phyloP scores from a whole-genome alignment of 2,113 vertebrate genomes.

The Lamprologus speciosus region DNA sequence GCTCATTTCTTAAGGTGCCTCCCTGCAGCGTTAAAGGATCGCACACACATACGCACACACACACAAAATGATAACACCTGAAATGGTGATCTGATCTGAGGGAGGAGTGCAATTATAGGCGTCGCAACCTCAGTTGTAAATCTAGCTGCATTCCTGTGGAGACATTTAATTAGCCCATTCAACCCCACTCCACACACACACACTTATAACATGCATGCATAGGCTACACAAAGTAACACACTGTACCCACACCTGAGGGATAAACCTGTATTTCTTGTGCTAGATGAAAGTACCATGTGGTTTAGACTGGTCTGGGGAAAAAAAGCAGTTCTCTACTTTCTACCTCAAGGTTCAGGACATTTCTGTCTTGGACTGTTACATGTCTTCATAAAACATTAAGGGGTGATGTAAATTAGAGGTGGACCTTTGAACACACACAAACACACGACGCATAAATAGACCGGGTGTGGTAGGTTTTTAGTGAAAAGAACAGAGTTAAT shows the following conservation, averaged over 20 bases:
- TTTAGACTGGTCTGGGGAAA: rapidly evolving
- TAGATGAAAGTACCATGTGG: neutral
- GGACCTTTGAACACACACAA: neutral
- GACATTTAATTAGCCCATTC: neutral
- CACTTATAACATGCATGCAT: neutral
- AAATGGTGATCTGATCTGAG: slow-evolving; percentile 23
- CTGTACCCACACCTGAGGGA: slow-evolving; percentile 1
- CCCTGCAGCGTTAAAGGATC: neutral
- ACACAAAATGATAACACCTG: slow-evolving; percentile 1
- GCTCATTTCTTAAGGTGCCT: neutral
- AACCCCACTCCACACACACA: neutral
- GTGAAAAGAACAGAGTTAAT: neutral
- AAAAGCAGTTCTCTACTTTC: neutral
- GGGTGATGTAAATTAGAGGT: neutral
- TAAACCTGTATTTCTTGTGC: neutral
- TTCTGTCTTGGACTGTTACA: neutral
- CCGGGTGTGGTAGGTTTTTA: slow-evolving; percentile 12
- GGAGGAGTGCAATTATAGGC: slow-evolving; percentile 20
- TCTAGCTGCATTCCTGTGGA: slow-evolving; percentile 19
- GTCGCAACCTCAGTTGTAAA: neutral
- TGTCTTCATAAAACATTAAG: neutral
- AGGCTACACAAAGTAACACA: neutral
- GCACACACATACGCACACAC: neutral
- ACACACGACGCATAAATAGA: neutral
- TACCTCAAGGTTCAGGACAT: neutral